A percentile compares a stretch with the other conserved stretches of the same genome.
Evolutionary conservation across 2,888 invertebrate genomes (phyloP).

Genomic region (Dasysyrphus tricinctus): DNA sequence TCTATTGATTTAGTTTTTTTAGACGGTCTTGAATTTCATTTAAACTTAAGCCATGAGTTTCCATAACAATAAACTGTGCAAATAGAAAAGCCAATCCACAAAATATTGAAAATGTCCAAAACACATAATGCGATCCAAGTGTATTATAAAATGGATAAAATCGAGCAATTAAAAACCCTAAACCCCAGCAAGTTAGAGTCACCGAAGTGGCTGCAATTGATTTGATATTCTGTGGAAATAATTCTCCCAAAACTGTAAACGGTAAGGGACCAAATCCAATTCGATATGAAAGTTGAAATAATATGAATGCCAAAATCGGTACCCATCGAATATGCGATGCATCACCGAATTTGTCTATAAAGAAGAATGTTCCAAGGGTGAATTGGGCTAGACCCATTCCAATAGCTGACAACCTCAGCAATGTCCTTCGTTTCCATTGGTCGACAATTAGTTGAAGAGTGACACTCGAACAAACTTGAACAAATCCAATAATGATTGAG

Average conservation of each 20-base stretch:
- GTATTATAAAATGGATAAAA: slow-evolving; percentile 86
- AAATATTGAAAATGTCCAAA: slow-evolving; percentile 88
- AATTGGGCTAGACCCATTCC: slow-evolving; percentile 88
- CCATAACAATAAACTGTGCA: slow-evolving; percentile 90
- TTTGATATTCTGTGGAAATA: slow-evolving; percentile 91
- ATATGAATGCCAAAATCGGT: slow-evolving; percentile 88
- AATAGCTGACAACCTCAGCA: slow-evolving; percentile 88
- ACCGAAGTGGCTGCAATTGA: slow-evolving; percentile 89
- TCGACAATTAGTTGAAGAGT: slow-evolving; percentile 91
- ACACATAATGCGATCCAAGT: slow-evolving; percentile 88
- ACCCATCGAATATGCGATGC: slow-evolving; percentile 86
- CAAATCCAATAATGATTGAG: slow-evolving; percentile 89
- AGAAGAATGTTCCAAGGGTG: slow-evolving; percentile 86
- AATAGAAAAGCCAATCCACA: slow-evolving; percentile 88
- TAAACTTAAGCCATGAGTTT: slow-evolving; percentile 94
- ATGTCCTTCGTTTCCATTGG: slow-evolving; percentile 88
- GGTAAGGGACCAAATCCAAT: slow-evolving; percentile 91
- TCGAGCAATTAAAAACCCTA: slow-evolving; percentile 90
- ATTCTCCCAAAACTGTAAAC: slow-evolving; percentile 92
- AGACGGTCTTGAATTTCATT: slow-evolving; percentile 91
- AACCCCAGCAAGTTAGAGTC: slow-evolving; percentile 90
- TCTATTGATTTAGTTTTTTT: slow-evolving; percentile 70
- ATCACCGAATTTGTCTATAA: slow-evolving; percentile 83
- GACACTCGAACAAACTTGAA: slow-evolving; percentile 89
- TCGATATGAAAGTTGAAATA: slow-evolving; percentile 90